Conservation (phyloP, 2,113 vertebrate genomes). For the Rhizomys pruinosus region DNA sequence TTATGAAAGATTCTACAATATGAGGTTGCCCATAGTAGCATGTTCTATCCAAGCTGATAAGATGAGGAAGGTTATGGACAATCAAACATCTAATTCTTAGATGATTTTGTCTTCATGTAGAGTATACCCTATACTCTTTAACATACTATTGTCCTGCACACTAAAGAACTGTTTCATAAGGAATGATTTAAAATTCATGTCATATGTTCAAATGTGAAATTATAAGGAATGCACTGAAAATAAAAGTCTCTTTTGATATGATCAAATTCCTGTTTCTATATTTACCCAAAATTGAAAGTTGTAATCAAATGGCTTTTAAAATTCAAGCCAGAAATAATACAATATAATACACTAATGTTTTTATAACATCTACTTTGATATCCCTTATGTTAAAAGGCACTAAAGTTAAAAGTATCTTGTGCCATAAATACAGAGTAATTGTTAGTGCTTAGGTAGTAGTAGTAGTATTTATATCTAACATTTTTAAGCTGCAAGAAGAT, state of each 20-base stretch:
- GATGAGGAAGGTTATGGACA: background rate
- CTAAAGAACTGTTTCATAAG: background rate
- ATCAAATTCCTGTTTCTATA: slow-evolving; percentile 4
- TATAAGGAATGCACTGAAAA: background rate
- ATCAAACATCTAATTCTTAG: background rate
- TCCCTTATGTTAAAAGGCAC: background rate
- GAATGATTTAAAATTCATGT: background rate
- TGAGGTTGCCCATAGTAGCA: background rate
- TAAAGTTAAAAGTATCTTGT: slow-evolving; percentile 32
- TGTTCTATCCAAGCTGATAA: background rate
- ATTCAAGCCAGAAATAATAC: slow-evolving; percentile 35
- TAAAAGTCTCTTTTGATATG: background rate
- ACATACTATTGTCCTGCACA: background rate
- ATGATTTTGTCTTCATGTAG: background rate
- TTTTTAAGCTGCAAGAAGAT: slow-evolving; percentile 52
- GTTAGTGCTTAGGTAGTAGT: slow-evolving; percentile 43
- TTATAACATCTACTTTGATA: slow-evolving; percentile 11
- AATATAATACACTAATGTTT: background rate
- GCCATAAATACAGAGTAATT: background rate
- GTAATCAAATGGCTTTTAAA: slow-evolving; percentile 41
- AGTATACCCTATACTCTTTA: background rate
- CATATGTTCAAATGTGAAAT: slow-evolving; percentile 37
- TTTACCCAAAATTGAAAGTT: slow-evolving; percentile 23
- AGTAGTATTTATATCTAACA: slow-evolving; percentile 12
- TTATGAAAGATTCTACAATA: background rate